Evolutionary conservation across 1,140 invertebrate genomes (phyloP).

Genomic region (Penaeus vannamei): DNA sequence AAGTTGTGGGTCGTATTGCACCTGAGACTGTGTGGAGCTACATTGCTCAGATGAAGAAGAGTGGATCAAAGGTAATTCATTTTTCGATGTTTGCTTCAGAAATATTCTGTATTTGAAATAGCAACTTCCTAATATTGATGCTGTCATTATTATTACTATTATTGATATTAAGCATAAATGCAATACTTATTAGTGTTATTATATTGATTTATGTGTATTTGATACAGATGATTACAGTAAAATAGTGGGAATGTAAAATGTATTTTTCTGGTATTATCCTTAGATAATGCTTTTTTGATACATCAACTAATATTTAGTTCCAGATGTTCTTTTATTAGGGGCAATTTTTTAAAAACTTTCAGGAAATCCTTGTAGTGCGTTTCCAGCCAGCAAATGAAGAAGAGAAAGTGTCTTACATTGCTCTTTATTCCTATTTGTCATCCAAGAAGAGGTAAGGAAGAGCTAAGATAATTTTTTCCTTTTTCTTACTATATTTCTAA

Average conservation of each 20-base stretch:
- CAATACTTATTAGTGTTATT: no score
- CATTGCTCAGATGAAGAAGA: slow-evolving; percentile 88
- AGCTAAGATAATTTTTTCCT: neutral
- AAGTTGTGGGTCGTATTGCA: slow-evolving; percentile 91
- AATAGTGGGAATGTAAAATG: neutral
- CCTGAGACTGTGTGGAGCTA: slow-evolving; percentile 95
- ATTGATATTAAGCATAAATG: no score
- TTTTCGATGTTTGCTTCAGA: neutral
- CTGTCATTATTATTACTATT: no score
- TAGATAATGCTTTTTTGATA: neutral
- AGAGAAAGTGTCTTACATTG: slow-evolving; percentile 87
- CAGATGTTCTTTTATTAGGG: neutral
- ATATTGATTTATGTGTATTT: no score
- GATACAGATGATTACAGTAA: no score
- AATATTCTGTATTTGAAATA: no score
- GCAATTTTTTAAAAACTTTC: slow-evolving; percentile 62
- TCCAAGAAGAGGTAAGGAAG: slow-evolving; percentile 79
- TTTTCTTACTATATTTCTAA: neutral
- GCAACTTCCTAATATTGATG: no score
- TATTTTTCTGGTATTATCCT: neutral
- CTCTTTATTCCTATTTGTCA: slow-evolving; percentile 91
- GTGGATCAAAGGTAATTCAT: slow-evolving; percentile 78
- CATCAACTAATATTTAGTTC: neutral
- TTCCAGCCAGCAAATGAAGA: slow-evolving; percentile 85
- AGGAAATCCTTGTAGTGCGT: slow-evolving; percentile 87